Base-by-base conservation (phyloP, 1,140 invertebrate species). In the Thaumetopoea pityocampa region DNA sequence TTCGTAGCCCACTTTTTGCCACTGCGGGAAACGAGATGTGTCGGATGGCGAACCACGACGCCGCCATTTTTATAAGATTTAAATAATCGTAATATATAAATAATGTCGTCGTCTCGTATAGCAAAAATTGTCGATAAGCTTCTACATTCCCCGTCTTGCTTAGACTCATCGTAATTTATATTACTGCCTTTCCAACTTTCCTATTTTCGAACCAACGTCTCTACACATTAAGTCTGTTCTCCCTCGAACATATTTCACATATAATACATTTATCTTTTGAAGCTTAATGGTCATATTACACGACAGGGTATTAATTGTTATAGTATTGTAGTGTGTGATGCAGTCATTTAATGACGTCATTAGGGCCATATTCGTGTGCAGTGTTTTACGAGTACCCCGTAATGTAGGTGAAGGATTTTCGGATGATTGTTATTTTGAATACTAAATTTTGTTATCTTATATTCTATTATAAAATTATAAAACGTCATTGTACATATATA, bases 111-210 rank as follows among this genome's bases (percentile, higher is more conserved):
- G n/a, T 48, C 30, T 50, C 26, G 15, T 49, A 29, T 47, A 50
- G 52, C 60, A 71, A 71, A 68, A 71, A 71, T 50, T 28, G 30
- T 59, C 52, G 67, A 61, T 63, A 56, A 50, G 62, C 62, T 67
- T 69, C 63, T 67, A 64, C 67, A 69, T 69, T 69, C 66, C 43
- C 48, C 26, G 45, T 61, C 48, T 50, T 41, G 51, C 51, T 65
- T 65, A 68, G 61, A 68, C 55, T 50, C 44, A 51, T 44, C 56
- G 62, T 66, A 63, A 65, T 71, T 68, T 68, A 66, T 68, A 66
- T 62, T 45, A 42, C 40, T 34, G 48, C 46, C 40, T 47, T 29
- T 36, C 15, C 11, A 17, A 24, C 28, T n/a, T 9, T 47, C 4
- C 16, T 9, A 44, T 45, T 50, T 12, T 46, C 20, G n/a, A 38